Evolutionary conservation across 1,140 invertebrate species (phyloP).

Genomic region (Sitobion miscanthi): DNA sequence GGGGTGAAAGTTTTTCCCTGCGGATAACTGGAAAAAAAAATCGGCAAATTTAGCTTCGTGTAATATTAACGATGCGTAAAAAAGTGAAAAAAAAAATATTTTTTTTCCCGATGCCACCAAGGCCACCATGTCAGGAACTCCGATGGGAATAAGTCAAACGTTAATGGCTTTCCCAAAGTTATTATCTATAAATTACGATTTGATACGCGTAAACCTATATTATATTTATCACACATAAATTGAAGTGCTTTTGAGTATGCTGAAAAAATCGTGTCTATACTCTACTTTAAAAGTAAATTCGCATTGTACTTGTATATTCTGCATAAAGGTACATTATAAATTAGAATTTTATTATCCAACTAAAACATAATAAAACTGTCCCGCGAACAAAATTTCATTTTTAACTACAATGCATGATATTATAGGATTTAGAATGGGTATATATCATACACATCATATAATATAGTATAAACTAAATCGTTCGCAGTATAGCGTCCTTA

Average conservation of each 20-base stretch:
- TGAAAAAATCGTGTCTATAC: neutral
- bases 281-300: neutral
- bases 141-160: slow-evolving; percentile 45
- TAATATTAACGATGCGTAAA: slow-evolving; percentile 55
- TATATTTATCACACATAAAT: neutral
- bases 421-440: neutral
- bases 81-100: slow-evolving; percentile 34
- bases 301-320: neutral
- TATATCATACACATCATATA: too few species aligned
- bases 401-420: neutral
- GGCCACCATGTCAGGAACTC: neutral
- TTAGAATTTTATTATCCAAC: neutral
- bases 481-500: too few species aligned
- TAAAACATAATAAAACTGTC: neutral
- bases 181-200: slow-evolving; percentile 45
- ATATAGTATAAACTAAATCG: too few species aligned
- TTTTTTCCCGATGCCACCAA: neutral
- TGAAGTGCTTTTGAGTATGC: neutral
- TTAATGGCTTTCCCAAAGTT: slow-evolving; percentile 47
- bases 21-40: slow-evolving; percentile 41
- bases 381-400: neutral
- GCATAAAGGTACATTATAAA: neutral
- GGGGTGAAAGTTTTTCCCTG: slow-evolving; percentile 53
- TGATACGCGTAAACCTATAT: slow-evolving; percentile 2
- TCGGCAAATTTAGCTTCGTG: slow-evolving; percentile 50